These are phyloP conservation scores for Ivindomyrus marchei DNA, from an alignment of 2,113 vertebrate genomes.

Conservation along the genomic window DNA sequence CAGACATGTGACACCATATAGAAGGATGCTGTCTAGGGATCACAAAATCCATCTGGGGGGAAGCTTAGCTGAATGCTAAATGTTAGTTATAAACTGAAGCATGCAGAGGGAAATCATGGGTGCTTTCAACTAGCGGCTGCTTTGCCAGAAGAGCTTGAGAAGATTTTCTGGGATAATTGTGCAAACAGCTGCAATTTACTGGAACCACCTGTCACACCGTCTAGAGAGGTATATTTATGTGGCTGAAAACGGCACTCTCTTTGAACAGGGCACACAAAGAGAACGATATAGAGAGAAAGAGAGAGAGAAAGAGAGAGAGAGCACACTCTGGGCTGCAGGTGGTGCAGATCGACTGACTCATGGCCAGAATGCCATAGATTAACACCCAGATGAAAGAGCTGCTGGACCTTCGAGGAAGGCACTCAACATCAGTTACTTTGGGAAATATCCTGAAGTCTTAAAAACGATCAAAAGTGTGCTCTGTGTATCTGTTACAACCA, in stretches of 20 bases:
- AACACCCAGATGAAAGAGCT: neutral
- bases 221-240: neutral
- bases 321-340: neutral
- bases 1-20: neutral
- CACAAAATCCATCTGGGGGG: neutral
- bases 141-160: neutral
- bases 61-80: neutral
- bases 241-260: neutral
- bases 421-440: neutral
- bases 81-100: neutral
- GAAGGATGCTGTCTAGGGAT: neutral
- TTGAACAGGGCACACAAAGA: neutral
- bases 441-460: neutral
- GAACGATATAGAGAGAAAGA: neutral
- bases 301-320: neutral
- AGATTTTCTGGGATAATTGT: neutral
- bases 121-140: neutral
- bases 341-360: neutral
- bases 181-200: neutral
- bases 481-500: neutral
- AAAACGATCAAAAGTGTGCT: neutral
- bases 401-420: neutral
- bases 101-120: neutral
- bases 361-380: neutral
- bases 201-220: neutral